phyloP scores from a whole-genome alignment of 2,797 vertebrate genomes.

The Poeciliopsis paucimaculata region DNA sequence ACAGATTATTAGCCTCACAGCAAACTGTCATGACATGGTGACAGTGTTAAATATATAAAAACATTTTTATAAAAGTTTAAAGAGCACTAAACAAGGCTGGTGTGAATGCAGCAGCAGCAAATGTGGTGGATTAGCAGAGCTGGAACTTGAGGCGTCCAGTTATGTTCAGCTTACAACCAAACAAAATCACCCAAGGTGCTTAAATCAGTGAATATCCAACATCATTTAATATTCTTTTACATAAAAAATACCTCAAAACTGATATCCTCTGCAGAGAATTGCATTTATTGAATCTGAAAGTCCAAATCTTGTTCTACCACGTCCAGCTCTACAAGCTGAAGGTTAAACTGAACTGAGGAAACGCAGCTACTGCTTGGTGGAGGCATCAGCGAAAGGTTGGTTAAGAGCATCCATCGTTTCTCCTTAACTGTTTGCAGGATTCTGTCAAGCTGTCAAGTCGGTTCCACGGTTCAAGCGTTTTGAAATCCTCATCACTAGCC shows the following conservation, averaged over 20 bases:
- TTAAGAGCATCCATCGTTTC: slow-evolving; percentile 59
- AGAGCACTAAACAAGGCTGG: too few species aligned
- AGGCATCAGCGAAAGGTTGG: slow-evolving; percentile 16
- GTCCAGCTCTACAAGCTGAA: background rate
- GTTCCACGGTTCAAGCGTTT: slow-evolving; percentile 54
- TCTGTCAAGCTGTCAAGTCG: slow-evolving; percentile 56
- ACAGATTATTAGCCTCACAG: too few species aligned
- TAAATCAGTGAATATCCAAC: background rate
- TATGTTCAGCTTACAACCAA: background rate
- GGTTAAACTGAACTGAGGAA: too few species aligned
- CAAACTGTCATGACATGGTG: too few species aligned
- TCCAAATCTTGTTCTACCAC: background rate
- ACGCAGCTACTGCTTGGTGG: background rate
- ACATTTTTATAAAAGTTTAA: too few species aligned
- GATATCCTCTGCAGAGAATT: background rate
- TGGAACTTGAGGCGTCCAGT: too few species aligned
- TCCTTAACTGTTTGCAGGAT: slow-evolving; percentile 52
- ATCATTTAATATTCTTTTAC: background rate
- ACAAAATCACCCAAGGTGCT: background rate
- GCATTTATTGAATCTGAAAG: background rate
- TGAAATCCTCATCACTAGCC: slow-evolving; percentile 38
- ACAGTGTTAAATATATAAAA: too few species aligned
- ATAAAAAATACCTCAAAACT: background rate
- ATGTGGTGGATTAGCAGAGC: too few species aligned
- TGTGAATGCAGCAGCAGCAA: too few species aligned